phyloP scores from a whole-genome alignment of 2,797 vertebrate species.

The Knipowitschia caucasica region DNA sequence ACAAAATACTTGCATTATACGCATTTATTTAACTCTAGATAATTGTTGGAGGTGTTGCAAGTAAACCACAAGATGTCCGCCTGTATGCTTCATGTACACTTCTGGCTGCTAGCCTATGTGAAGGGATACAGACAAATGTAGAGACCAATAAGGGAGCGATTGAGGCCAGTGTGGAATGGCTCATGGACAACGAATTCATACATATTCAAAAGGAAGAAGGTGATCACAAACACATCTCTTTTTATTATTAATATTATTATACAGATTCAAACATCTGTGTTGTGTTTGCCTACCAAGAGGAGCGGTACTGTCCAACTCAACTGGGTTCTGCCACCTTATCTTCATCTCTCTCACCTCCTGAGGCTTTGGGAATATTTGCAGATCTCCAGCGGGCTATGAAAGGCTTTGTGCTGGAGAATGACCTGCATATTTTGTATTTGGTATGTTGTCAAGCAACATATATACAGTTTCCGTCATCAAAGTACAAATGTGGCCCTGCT shows the following conservation, averaged over 20 bases:
- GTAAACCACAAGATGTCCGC: constrained; percentile 84
- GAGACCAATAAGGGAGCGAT: constrained; percentile 73
- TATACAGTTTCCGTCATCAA: background rate
- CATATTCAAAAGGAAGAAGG: constrained; percentile 74
- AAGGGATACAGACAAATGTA: constrained; percentile 41
- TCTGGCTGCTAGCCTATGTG: constrained; percentile 80
- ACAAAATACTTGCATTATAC: background rate
- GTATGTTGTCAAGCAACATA: constrained; percentile 48
- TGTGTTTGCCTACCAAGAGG: constrained; percentile 52
- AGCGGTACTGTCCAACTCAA: constrained; percentile 86
- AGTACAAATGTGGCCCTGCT: background rate
- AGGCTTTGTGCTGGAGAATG: constrained; percentile 94
- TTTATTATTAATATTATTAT: background rate
- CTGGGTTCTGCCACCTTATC: constrained; percentile 92
- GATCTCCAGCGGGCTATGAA: constrained; percentile 98
- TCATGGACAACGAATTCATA: constrained; percentile 95
- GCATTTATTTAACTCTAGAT: constrained; percentile 72
- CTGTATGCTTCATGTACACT: constrained; percentile 89
- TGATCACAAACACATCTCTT: constrained; percentile 12
- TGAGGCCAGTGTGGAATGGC: constrained; percentile 87
- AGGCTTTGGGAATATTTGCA: constrained; percentile 93
- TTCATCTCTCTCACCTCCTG: constrained; percentile 90
- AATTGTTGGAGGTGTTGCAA: constrained; percentile 89
- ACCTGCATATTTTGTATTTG: constrained; percentile 95
- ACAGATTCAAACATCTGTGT: background rate